Conservation (phyloP, 2,797 vertebrate species). For the Simalia tracyae region DNA sequence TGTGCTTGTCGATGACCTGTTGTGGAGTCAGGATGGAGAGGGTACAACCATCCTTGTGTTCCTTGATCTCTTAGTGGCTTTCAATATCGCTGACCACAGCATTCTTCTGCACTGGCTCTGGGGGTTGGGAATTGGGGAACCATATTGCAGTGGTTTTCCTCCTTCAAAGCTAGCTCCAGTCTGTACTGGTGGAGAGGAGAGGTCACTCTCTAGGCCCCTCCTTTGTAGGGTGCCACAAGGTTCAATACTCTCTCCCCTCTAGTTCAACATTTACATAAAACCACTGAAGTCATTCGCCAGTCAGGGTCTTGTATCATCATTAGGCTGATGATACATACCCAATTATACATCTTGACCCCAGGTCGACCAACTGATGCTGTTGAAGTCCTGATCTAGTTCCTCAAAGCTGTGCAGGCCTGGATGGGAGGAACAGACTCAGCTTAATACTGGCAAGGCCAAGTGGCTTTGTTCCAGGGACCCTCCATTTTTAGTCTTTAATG, state of each 20-base stretch:
- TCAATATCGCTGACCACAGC: too few species aligned
- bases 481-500: neutral
- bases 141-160: neutral
- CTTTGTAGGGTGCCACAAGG: neutral
- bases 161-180: neutral
- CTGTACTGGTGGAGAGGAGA: neutral
- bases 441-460: neutral
- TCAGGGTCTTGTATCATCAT: neutral
- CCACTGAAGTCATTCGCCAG: neutral
- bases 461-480: neutral
- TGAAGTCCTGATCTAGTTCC: neutral
- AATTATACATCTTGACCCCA: neutral
- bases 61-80: too few species aligned
- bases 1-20: too few species aligned
- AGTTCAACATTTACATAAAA: neutral
- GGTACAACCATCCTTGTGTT: too few species aligned
- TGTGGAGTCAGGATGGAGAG: too few species aligned
- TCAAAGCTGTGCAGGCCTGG: neutral
- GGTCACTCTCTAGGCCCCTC: neutral
- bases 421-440: neutral
- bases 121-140: too few species aligned
- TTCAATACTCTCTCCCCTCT: neutral
- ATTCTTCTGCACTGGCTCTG: too few species aligned
- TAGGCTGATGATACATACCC: neutral
- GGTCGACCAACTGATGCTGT: neutral